These are phyloP conservation scores for Cepphus grylle DNA, from an alignment of 2,113 vertebrate genomes.

Conservation along the genomic window DNA sequence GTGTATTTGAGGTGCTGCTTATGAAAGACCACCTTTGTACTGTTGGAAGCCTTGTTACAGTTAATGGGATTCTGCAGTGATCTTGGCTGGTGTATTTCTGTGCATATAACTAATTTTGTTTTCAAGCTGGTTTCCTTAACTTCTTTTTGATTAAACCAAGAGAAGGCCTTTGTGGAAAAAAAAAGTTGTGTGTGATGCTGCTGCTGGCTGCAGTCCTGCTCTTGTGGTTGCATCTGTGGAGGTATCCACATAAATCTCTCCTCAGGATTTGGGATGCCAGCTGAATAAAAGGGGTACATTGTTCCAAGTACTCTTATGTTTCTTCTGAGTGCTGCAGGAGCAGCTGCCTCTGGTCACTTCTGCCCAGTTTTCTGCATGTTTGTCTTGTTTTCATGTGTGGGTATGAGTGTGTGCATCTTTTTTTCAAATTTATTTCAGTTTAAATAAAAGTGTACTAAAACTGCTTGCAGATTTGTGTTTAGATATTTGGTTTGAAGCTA, in stretches of 20 bases:
- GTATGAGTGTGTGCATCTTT: background rate
- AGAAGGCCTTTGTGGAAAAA: background rate
- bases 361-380: background rate
- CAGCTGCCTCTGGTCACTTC: conserved; percentile 6
- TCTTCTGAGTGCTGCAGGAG: background rate
- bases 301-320: background rate
- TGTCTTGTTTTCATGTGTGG: background rate
- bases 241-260: background rate
- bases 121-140: background rate
- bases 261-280: background rate
- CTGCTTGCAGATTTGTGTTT: background rate
- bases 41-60: background rate
- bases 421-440: background rate
- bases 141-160: background rate
- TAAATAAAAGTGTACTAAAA: background rate
- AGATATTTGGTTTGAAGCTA: background rate
- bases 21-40: background rate
- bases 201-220: background rate
- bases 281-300: conserved; percentile 1
- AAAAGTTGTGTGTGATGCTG: background rate
- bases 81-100: background rate
- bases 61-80: background rate
- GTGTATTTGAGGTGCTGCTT: background rate
- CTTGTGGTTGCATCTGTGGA: background rate
- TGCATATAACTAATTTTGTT: fast-evolving